These are phyloP conservation scores for Montipora sp. DNA, from an alignment of 64 coral and sea anemone genomes.

Conservation along the genomic window DNA sequence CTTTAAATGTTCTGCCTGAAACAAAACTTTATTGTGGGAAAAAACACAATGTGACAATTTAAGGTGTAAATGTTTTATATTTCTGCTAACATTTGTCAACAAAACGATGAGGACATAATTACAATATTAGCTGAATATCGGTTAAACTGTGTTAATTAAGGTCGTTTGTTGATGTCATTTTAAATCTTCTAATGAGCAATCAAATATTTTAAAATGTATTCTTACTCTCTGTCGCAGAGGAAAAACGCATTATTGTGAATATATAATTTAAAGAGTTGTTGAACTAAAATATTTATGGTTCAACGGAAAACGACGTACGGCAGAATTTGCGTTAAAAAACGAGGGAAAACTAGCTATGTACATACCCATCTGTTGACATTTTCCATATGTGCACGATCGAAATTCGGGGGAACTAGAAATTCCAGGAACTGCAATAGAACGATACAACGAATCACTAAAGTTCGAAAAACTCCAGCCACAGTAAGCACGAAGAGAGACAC, in stretches of 20 bases:
- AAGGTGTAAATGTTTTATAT: neutral
- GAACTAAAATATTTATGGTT: constrained; percentile 67
- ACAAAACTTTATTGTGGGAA: too few species aligned
- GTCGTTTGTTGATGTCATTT: neutral
- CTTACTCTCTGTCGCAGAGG: neutral
- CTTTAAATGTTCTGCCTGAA: neutral
- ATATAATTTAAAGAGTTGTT: constrained; percentile 44
- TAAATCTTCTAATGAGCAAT: too few species aligned
- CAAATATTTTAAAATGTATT: neutral
- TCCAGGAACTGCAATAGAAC: constrained; percentile 76
- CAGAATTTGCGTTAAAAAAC: neutral
- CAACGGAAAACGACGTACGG: neutral
- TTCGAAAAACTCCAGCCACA: neutral
- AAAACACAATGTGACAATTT: too few species aligned
- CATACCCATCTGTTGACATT: constrained; percentile 90
- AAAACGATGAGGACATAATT: neutral
- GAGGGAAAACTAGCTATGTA: neutral
- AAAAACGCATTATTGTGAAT: neutral
- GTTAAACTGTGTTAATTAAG: neutral
- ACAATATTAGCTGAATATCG: neutral
- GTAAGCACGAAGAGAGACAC: neutral
- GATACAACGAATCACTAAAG: neutral
- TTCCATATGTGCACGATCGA: constrained; percentile 82
- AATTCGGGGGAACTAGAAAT: constrained; percentile 82
- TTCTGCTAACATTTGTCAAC: constrained; percentile 20